Conservation (phyloP, 1,140 invertebrate genomes). For the Holcopasites calliopsidis region DNA sequence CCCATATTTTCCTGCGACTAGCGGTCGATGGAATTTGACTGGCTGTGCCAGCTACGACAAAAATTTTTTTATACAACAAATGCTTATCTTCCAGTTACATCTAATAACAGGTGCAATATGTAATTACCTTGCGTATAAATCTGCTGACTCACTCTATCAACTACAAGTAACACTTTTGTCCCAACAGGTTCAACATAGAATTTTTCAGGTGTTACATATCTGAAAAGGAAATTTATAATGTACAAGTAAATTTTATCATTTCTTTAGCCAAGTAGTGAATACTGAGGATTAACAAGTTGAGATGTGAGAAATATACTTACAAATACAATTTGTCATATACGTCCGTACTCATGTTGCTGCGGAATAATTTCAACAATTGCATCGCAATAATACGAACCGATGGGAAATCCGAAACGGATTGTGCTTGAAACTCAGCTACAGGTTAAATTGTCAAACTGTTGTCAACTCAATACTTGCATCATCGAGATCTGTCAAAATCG, state of each 20-base stretch:
- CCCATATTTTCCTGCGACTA: constrained; percentile 89
- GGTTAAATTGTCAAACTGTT: constrained; percentile 6
- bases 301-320: constrained; percentile 75
- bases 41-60: constrained; percentile 77
- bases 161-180: constrained; percentile 83
- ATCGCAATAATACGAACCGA: neutral
- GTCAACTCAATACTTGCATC: constrained; percentile 45
- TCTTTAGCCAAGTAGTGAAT: neutral
- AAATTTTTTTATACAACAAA: too few relatives aligned
- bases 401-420: constrained; percentile 15
- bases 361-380: neutral
- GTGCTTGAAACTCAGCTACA: constrained; percentile 12
- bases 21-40: constrained; percentile 83
- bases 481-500: constrained; percentile 35
- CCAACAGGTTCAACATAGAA: constrained; percentile 86
- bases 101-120: neutral
- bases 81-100: too few relatives aligned
- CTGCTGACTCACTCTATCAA: constrained; percentile 86
- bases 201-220: constrained; percentile 86
- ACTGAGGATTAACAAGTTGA: neutral
- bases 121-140: constrained; percentile 83
- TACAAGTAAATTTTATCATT: neutral
- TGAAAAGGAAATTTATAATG: constrained; percentile 69
- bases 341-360: constrained; percentile 72
- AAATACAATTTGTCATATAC: constrained; percentile 83